These are phyloP conservation scores for Lagopus leucura DNA, from an alignment of 2,113 vertebrate species.

Conservation along the genomic window DNA sequence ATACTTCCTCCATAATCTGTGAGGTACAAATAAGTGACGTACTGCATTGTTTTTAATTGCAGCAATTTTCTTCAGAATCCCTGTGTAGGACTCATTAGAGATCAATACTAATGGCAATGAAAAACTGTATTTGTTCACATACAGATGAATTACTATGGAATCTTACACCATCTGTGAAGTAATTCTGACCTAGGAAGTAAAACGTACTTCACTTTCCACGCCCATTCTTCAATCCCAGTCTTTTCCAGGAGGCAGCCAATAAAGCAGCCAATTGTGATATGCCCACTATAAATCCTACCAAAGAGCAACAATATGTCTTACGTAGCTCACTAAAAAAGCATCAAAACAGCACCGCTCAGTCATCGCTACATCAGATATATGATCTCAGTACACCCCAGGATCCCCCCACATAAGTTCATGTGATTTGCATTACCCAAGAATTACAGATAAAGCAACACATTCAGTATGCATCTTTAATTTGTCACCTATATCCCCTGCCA, in stretches of 20 bases:
- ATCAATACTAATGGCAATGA: conserved; percentile 45
- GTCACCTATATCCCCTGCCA: not conserved
- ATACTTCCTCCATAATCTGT: not conserved
- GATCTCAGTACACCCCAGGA: not conserved
- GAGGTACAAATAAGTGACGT: not conserved
- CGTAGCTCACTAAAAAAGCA: conserved; percentile 37
- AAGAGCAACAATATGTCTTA: conserved; percentile 41
- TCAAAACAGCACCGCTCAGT: conserved; percentile 43
- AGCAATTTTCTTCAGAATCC: conserved; percentile 49
- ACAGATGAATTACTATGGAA: not conserved
- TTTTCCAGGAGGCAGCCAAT: conserved; percentile 51
- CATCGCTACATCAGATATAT: not conserved
- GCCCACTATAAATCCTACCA: conserved; percentile 49
- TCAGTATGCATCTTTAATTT: not conserved
- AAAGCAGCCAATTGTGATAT: conserved; percentile 49
- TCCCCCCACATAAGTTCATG: not conserved
- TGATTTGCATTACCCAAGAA: not conserved
- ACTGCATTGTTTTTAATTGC: conserved; percentile 11
- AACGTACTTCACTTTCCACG: conserved; percentile 41
- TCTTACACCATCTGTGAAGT: not conserved
- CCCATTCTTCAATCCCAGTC: conserved; percentile 33
- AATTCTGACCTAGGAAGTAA: conserved; percentile 53
- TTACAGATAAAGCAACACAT: not conserved
- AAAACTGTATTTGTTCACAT: not conserved
- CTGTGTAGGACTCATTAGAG: conserved; percentile 30